Conservation (phyloP, 1,140 invertebrate genomes). For the Triops longicaudatus region DNA sequence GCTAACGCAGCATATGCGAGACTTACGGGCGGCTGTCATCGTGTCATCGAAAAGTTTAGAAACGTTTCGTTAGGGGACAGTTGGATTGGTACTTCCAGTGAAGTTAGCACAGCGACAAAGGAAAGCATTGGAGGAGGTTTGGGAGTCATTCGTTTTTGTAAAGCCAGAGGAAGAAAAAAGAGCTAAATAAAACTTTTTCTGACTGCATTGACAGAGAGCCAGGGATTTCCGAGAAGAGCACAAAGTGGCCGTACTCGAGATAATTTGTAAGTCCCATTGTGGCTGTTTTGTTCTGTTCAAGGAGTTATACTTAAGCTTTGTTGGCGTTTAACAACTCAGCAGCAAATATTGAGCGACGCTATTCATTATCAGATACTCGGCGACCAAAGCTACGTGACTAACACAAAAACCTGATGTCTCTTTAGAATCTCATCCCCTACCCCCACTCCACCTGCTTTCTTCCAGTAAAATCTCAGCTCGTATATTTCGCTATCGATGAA, state of each 20-base stretch:
- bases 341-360: slow-evolving; percentile 12
- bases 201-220: neutral
- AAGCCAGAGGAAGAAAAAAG: no score
- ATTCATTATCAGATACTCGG: neutral
- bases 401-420: neutral
- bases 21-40: neutral
- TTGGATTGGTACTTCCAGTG: neutral
- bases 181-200: no score
- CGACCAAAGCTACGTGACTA: slow-evolving; percentile 14
- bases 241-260: slow-evolving; percentile 14
- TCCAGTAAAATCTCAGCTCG: no score
- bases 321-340: slow-evolving; percentile 14
- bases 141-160: neutral
- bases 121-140: neutral
- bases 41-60: slow-evolving; percentile 1
- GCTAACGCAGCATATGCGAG: slow-evolving; percentile 4
- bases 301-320: neutral
- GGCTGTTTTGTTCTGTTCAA: neutral
- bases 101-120: neutral
- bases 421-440: neutral
- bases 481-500: no score
- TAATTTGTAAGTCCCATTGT: neutral
- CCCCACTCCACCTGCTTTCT: no score
- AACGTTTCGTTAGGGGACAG: neutral
- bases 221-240: neutral